phyloP scores from a whole-genome alignment of 2,113 vertebrate genomes.

The Myxocyprinus asiaticus region DNA sequence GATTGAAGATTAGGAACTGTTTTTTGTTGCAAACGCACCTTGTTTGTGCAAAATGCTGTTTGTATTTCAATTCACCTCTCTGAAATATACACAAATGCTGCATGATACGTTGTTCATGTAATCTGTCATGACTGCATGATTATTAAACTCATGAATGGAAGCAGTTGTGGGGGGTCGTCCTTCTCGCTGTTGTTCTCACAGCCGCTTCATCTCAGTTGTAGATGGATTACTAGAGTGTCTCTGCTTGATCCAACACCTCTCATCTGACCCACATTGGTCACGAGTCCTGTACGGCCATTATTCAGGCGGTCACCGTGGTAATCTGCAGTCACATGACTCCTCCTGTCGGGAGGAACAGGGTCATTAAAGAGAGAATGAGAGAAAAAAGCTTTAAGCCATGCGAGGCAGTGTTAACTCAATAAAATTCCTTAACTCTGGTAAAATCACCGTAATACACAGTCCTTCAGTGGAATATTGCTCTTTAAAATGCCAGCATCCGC shows the following conservation, averaged over 20 bases:
- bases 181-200: background rate
- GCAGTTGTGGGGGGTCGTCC: background rate
- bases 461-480: too few relatives aligned
- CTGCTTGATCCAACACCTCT: slow-evolving; percentile 66
- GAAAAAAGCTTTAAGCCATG: background rate
- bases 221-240: slow-evolving; percentile 45
- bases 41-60: too few relatives aligned
- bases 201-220: slow-evolving; percentile 60
- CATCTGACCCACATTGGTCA: slow-evolving; percentile 69
- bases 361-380: slow-evolving; percentile 24
- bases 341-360: slow-evolving; percentile 41
- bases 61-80: too few relatives aligned
- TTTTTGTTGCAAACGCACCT: too few relatives aligned
- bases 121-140: too few relatives aligned
- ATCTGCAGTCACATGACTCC: slow-evolving; percentile 63
- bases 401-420: too few relatives aligned
- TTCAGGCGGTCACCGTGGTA: slow-evolving; percentile 53
- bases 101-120: too few relatives aligned
- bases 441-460: too few relatives aligned
- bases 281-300: slow-evolving; percentile 43
- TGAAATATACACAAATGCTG: too few relatives aligned
- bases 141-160: background rate
- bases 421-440: too few relatives aligned
- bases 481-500: too few relatives aligned
- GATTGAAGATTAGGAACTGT: too few relatives aligned